Evolutionary conservation across 1,140 invertebrate species (phyloP), one percentile per base, ranked within the genome.

Genomic region (Helicoverpa armigera): DNA sequence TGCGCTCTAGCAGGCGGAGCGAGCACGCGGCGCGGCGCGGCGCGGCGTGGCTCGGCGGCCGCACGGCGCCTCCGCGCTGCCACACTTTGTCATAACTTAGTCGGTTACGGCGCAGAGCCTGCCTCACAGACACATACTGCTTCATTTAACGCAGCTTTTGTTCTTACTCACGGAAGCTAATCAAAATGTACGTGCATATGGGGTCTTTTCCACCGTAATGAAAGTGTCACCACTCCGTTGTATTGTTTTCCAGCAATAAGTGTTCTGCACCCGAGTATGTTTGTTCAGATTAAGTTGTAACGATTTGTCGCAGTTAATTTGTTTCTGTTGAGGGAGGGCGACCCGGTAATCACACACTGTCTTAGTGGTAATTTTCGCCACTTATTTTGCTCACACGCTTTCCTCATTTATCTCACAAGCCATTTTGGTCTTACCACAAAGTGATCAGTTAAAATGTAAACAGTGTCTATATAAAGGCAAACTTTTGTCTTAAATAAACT

Each of bases 71-170:
- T 81, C 69, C 72, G 72, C 82, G 82, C 85, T 84, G 82, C 88
- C 82, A 81, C 88, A 87, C 83, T 89, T 89, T 89, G 88, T 91
- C 89, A 91, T 91, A 92, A 91, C 89, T 93, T 90, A 88, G 82
- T 82, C 84, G 67, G 85, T 85, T 87, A 87, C 87, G 84, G 81
- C 80, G 65, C 81, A 75, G 74, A 73, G 80, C 78, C 82, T 23
- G 69, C 48, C 81, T 69, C 79, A 76, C 74, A 82, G 79, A 81
- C 77, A 81, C 80, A 83, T 78, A 87, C 84, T 75, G 78, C 80
- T 83, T 86, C 85, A 88, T 87, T 89, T 83, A 82, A 84, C 87
- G 74, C 69, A 56, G 84, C 82, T 88, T 88, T 89, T 88, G 86
- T 90, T 86, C 74, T 81, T 82, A 67, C 75, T 85, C 80, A 77